phyloP scores from a whole-genome alignment of 2,888 invertebrate genomes.

The Drosophila koepferae region DNA sequence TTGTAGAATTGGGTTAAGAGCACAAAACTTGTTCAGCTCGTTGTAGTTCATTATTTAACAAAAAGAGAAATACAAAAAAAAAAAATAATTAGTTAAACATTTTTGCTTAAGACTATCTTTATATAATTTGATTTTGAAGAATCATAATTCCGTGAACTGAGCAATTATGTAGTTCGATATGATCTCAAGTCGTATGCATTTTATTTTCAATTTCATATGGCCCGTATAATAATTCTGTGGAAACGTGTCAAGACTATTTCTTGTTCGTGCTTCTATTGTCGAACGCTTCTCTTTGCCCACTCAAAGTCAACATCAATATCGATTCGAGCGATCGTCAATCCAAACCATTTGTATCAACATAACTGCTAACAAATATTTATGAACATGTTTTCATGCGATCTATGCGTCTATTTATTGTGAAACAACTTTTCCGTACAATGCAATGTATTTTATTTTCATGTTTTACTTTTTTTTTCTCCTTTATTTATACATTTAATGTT shows the following conservation, averaged over 20 bases:
- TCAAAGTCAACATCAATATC: conserved; percentile 13
- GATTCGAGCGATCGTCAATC: conserved; percentile 37
- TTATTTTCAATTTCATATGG: not conserved
- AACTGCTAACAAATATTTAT: conserved; percentile 69
- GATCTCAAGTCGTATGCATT: not conserved
- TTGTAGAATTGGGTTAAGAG: not conserved
- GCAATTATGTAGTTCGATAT: not conserved
- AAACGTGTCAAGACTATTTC: conserved; percentile 47
- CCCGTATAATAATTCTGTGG: conserved; percentile 20
- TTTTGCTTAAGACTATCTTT: not conserved
- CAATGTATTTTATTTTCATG: conserved; percentile 40
- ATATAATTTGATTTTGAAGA: not conserved
- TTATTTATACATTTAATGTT: conserved; percentile 62
- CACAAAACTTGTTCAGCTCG: not conserved
- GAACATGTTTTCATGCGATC: conserved; percentile 62
- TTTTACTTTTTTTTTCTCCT: conserved; percentile 19
- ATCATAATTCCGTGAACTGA: not conserved
- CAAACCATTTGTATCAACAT: conserved; percentile 76
- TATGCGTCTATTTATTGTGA: conserved; percentile 59
- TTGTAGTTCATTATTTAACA: not conserved
- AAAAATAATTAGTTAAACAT: conserved; percentile 1
- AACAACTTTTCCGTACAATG: conserved; percentile 66
- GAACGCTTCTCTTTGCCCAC: not conserved
- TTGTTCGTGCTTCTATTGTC: conserved; percentile 23
- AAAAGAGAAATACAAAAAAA: not conserved